Conservation (phyloP, 2,113 vertebrate genomes). For the Rhinoderma darwinii region DNA sequence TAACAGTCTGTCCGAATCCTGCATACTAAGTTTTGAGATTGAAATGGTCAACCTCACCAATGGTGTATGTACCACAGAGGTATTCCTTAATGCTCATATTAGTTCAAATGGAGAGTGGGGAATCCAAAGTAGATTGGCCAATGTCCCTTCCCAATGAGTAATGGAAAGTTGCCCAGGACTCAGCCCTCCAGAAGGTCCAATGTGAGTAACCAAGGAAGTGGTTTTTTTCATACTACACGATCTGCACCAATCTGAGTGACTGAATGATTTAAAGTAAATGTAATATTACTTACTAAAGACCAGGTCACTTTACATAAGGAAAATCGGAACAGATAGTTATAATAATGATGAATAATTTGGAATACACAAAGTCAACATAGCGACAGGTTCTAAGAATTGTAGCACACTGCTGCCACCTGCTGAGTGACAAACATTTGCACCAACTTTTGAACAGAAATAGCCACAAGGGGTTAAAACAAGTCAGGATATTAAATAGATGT, state of each 20-base stretch:
- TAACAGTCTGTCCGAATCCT: too few relatives aligned
- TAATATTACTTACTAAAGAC: neutral
- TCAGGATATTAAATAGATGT: neutral
- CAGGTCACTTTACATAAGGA: neutral
- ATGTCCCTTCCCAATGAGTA: neutral
- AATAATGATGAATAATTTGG: neutral
- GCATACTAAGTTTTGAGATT: neutral
- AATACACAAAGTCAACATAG: neutral
- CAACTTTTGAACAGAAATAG: neutral
- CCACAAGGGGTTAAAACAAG: neutral
- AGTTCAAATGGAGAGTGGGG: neutral
- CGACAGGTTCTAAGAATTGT: neutral
- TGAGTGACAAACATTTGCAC: neutral
- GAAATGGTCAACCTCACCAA: neutral
- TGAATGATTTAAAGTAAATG: neutral
- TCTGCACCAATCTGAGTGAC: neutral
- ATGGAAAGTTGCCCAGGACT: neutral
- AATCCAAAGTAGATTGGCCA: neutral
- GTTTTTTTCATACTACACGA: too few relatives aligned
- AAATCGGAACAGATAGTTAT: neutral
- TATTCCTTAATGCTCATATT: neutral
- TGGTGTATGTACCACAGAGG: neutral
- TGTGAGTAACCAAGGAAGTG: too few relatives aligned
- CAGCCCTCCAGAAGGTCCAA: too few relatives aligned
- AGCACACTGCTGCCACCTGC: slow-evolving; percentile 37